These are phyloP conservation scores for Halcyon badia DNA, from an alignment of 2,797 vertebrate genomes.

Conservation along the genomic window DNA sequence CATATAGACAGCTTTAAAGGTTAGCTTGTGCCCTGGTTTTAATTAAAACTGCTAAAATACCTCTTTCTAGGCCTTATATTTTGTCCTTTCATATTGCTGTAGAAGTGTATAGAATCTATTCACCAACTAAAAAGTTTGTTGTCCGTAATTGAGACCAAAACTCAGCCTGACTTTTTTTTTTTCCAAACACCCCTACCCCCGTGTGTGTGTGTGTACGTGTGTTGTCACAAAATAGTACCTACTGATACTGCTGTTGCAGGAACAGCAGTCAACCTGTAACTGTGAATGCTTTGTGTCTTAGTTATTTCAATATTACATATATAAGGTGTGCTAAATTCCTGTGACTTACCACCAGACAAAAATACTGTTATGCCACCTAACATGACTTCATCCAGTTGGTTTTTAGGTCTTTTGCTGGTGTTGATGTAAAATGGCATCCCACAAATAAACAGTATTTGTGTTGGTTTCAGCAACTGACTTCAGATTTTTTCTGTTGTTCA, in stretches of 20 bases:
- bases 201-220: background rate
- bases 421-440: slow-evolving; percentile 77
- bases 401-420: slow-evolving; percentile 75
- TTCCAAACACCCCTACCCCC: accelerated
- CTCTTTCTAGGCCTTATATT: slow-evolving; percentile 80
- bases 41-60: slow-evolving; percentile 78
- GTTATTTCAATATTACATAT: slow-evolving; percentile 59
- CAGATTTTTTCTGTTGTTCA: slow-evolving; percentile 52
- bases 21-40: slow-evolving; percentile 70
- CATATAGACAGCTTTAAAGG: slow-evolving; percentile 70
- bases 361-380: slow-evolving; percentile 64
- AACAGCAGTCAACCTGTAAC: slow-evolving; percentile 65
- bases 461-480: slow-evolving; percentile 76
- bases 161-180: background rate
- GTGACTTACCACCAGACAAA: slow-evolving; percentile 56
- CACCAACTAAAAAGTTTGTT: slow-evolving; percentile 55
- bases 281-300: slow-evolving; percentile 75
- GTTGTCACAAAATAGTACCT: slow-evolving; percentile 55
- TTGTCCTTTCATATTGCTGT: slow-evolving; percentile 74
- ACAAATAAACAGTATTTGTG: slow-evolving; percentile 83
- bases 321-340: slow-evolving; percentile 64
- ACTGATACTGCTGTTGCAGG: slow-evolving; percentile 45
- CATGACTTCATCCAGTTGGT: slow-evolving; percentile 60
- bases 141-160: slow-evolving; percentile 77
- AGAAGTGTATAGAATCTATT: slow-evolving; percentile 63